Evolutionary conservation across 2,888 invertebrate genomes (phyloP).

Genomic region (Drosophila sordidula): DNA sequence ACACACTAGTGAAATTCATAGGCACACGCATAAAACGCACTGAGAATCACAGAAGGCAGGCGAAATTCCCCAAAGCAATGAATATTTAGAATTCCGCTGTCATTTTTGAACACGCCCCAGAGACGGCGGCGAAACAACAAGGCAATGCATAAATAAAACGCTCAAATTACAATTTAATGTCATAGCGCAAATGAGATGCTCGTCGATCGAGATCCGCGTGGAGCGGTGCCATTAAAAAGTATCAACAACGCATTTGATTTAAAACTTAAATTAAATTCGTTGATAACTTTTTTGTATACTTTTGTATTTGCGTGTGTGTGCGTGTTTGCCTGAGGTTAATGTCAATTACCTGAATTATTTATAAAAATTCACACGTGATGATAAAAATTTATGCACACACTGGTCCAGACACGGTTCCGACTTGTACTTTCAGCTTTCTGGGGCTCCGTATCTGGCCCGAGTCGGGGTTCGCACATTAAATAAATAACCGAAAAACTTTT

Average conservation of each 20-base stretch:
- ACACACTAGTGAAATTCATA: constrained; percentile 22
- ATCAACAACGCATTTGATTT: constrained; percentile 36
- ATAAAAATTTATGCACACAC: constrained; percentile 62
- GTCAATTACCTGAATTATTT: constrained; percentile 60
- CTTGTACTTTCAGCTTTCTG: constrained; percentile 19
- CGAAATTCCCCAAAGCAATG: constrained; percentile 54
- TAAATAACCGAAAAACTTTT: constrained; percentile 78
- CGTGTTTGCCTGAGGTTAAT: constrained; percentile 36
- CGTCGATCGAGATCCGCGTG: constrained; percentile 1
- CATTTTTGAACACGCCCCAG: constrained; percentile 56
- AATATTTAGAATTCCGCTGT: constrained; percentile 54
- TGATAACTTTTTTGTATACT: constrained; percentile 51
- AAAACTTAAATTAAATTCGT: constrained; percentile 61
- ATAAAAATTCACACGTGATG: constrained; percentile 47
- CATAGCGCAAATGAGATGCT: constrained; percentile 27
- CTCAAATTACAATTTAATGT: constrained; percentile 60
- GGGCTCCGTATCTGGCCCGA: neutral
- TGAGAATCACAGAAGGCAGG: constrained; percentile 26
- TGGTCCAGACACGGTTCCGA: constrained; percentile 29
- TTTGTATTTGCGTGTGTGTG: neutral
- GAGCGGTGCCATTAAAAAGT: constrained; percentile 38
- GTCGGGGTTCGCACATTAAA: constrained; percentile 60
- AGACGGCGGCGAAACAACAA: constrained; percentile 22
- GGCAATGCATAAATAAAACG: constrained; percentile 52
- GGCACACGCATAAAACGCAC: constrained; percentile 32